Evolutionary conservation across 2,888 invertebrate species (phyloP).

Genomic region (Phyto melanocephala): DNA sequence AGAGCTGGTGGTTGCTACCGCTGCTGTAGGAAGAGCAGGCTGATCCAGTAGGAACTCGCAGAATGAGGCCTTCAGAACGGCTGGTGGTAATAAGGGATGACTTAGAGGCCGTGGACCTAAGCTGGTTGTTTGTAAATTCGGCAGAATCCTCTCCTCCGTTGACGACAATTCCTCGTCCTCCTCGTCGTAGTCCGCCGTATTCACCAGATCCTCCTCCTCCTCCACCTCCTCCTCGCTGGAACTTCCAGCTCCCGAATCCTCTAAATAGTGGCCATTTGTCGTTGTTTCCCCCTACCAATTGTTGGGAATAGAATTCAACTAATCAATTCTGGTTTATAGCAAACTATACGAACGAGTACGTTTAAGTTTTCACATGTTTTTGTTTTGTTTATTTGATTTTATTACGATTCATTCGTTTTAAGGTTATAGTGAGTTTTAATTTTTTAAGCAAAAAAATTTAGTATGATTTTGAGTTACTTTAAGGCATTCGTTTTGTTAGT

Average conservation of each 20-base stretch:
- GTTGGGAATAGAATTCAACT: conserved; percentile 80
- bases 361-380: conserved; percentile 37
- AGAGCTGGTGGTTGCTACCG: conserved; percentile 38
- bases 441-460: not conserved
- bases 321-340: conserved; percentile 78
- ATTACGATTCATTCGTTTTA: too few species aligned
- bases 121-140: conserved; percentile 68
- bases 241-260: conserved; percentile 78
- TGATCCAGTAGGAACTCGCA: conserved; percentile 77
- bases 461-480: conserved; percentile 23
- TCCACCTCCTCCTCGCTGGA: conserved; percentile 74
- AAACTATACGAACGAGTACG: conserved; percentile 65
- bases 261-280: conserved; percentile 80
- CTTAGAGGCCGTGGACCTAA: conserved; percentile 71
- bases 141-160: conserved; percentile 69
- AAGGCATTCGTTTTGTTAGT: conserved; percentile 27
- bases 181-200: conserved; percentile 63
- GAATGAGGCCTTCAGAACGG: conserved; percentile 71
- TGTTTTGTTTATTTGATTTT: conserved; percentile 3
- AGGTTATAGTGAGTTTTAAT: conserved; percentile 12
- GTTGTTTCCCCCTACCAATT: conserved; percentile 80
- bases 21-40: conserved; percentile 58
- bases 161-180: conserved; percentile 66
- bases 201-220: conserved; percentile 61
- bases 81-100: conserved; percentile 66